These are phyloP conservation scores for Mohoua ochrocephala DNA, from an alignment of 2,113 vertebrate species.

Conservation along the genomic window DNA sequence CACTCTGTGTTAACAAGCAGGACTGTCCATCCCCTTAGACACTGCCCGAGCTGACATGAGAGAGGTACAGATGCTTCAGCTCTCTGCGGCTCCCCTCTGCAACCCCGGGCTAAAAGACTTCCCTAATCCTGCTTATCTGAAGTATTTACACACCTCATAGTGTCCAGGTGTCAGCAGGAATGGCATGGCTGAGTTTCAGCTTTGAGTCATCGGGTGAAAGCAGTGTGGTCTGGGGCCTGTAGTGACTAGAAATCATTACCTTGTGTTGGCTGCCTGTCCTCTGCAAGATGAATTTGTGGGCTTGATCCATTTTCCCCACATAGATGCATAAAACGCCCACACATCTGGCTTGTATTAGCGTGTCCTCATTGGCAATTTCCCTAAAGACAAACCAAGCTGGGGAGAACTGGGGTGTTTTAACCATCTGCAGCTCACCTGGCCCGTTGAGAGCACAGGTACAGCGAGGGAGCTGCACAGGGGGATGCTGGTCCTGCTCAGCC, in stretches of 20 bases:
- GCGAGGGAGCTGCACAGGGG: accelerated
- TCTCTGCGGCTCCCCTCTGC: background rate
- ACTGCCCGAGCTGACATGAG: accelerated
- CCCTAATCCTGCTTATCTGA: conserved; percentile 1
- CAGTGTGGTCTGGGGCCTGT: conserved; percentile 18
- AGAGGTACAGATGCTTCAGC: background rate
- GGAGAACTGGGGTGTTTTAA: background rate
- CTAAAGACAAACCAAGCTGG: background rate
- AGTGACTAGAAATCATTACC: conserved; percentile 12
- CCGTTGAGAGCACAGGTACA: accelerated
- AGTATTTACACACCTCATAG: background rate
- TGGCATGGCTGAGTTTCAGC: background rate
- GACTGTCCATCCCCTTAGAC: background rate
- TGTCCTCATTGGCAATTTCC: background rate
- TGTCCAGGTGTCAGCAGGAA: background rate
- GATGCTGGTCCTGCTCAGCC: background rate
- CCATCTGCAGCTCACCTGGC: background rate
- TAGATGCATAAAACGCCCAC: background rate
- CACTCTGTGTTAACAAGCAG: background rate
- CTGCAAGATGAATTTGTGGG: background rate
- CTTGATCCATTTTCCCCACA: background rate
- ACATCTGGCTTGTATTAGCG: background rate
- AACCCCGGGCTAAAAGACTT: background rate
- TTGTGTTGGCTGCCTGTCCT: background rate
- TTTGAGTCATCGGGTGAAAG: background rate